A percentile compares a stretch with the other conserved stretches of the same genome.
These are phyloP conservation scores for Melitaea cinxia DNA, from an alignment of 1,140 invertebrate genomes.

Conservation along the genomic window DNA sequence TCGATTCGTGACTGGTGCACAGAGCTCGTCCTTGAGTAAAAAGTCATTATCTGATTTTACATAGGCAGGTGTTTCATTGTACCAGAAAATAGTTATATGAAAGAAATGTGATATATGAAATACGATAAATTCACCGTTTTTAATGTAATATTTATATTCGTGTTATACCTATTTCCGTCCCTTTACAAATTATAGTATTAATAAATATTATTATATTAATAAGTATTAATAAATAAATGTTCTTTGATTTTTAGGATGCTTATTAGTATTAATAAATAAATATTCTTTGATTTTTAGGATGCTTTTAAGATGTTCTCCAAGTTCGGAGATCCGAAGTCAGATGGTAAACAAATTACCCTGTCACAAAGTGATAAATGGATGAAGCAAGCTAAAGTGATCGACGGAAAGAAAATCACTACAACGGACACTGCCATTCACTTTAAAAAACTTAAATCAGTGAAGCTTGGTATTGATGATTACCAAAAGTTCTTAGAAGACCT, in stretches of 20 bases:
- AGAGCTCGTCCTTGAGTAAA: constrained; percentile 9
- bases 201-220: not conserved
- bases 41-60: constrained; percentile 27
- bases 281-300: constrained; percentile 61
- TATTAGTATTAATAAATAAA: not conserved
- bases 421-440: constrained; percentile 95
- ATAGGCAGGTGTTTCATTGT: constrained; percentile 9
- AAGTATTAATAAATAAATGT: not conserved
- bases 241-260: not conserved
- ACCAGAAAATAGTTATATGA: not conserved
- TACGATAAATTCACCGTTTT: not conserved
- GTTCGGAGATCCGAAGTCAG: constrained; percentile 93
- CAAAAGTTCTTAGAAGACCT: constrained; percentile 91
- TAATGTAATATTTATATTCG: too few relatives aligned
- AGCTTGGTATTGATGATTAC: constrained; percentile 88
- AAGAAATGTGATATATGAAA: not conserved
- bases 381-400: constrained; percentile 95
- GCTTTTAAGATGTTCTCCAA: constrained; percentile 89
- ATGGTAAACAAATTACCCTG: constrained; percentile 92
- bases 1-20: not conserved
- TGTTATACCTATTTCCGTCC: too few relatives aligned
- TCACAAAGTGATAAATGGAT: constrained; percentile 97
- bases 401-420: constrained; percentile 93
- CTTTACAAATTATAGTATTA: too few relatives aligned
- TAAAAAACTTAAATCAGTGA: constrained; percentile 92